phyloP scores from a whole-genome alignment of 2,113 vertebrate genomes.

The Toxostoma redivivum region DNA sequence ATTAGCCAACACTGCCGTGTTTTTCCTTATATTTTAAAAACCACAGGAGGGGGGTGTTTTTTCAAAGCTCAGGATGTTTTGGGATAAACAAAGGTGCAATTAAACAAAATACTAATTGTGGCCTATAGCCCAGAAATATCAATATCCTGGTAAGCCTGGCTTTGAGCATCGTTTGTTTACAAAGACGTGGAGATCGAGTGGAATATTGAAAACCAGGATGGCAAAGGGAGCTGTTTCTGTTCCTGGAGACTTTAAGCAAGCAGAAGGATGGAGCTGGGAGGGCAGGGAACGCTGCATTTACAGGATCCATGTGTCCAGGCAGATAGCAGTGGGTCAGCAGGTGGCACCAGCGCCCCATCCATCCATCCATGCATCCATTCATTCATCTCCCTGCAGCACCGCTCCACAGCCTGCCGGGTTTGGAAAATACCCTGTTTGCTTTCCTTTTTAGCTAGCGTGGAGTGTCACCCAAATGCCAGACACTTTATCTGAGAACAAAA shows the following conservation, averaged over 20 bases:
- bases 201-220: background rate
- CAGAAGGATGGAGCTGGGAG: background rate
- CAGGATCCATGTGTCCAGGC: fast-evolving
- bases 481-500: background rate
- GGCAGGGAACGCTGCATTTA: background rate
- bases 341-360: slow-evolving; percentile 5
- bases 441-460: background rate
- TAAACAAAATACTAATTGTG: background rate
- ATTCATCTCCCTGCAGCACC: background rate
- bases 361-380: background rate
- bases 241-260: background rate
- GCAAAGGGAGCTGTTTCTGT: too few relatives aligned
- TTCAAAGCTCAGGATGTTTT: background rate
- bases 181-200: fast-evolving
- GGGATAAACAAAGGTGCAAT: background rate
- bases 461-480: background rate
- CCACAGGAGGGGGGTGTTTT: background rate
- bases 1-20: fast-evolving
- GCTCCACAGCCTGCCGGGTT: background rate
- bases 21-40: background rate
- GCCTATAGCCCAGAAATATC: background rate
- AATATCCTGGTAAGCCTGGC: background rate
- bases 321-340: background rate
- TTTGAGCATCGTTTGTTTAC: background rate
- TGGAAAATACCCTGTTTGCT: background rate